Evolutionary conservation across 1,140 invertebrate species (phyloP).

Genomic region (Tribolium castaneum): DNA sequence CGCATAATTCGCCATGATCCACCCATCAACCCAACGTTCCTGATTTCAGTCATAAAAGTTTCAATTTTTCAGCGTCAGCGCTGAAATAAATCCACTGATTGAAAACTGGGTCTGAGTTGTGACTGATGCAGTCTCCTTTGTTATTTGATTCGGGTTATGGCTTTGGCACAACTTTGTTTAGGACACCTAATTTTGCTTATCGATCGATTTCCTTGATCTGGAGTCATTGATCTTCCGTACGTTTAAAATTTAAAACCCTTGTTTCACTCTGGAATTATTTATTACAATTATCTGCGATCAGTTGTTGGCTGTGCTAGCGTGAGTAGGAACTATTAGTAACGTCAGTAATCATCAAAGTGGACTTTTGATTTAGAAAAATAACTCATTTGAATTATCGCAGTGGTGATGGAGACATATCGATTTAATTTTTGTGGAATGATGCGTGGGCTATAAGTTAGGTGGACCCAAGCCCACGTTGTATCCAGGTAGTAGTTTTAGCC

Average conservation of each 20-base stretch:
- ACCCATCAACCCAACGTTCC: not conserved
- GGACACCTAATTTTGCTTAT: too few species aligned
- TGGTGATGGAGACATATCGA: not conserved
- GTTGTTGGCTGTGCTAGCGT: not conserved
- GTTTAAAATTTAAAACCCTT: not conserved
- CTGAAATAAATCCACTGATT: not conserved
- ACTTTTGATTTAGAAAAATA: not conserved
- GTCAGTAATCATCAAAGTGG: not conserved
- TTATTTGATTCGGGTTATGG: too few species aligned
- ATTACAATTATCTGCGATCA: slow-evolving; percentile 1
- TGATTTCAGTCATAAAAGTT: slow-evolving; percentile 22
- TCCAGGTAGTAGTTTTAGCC: not conserved
- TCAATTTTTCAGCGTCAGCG: not conserved
- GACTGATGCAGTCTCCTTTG: not conserved
- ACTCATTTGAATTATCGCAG: not conserved
- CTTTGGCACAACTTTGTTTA: too few species aligned
- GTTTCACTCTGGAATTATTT: not conserved
- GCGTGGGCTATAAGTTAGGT: not conserved
- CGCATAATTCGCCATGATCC: slow-evolving; percentile 1
- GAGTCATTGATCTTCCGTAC: not conserved
- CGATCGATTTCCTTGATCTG: not conserved
- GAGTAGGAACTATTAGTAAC: not conserved
- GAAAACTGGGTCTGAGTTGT: not conserved
- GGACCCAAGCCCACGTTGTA: not conserved
- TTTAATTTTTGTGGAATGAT: not conserved